Base-by-base conservation (phyloP, 1,140 invertebrate species). In the Aphelinus atriplicis region DNA sequence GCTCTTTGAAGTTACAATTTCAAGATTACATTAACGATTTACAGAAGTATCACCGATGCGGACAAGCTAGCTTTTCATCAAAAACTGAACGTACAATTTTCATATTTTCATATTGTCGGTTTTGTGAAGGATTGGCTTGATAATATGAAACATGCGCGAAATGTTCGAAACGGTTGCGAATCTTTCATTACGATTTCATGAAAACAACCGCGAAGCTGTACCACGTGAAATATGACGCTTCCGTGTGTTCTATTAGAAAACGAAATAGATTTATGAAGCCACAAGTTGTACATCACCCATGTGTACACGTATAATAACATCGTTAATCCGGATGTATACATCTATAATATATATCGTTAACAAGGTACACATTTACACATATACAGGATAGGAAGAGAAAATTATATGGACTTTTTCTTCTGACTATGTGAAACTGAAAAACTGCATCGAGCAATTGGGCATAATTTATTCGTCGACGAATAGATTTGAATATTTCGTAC, bases 281-380 rank as follows among this genome's bases (percentile, higher is more conserved):
- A 58, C 71, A 71, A 77, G 77, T 47, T 51, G 71, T 76, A 73
- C 67, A 78, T 77, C 58, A 65, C 70, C 69, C 74, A 69, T 76
- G 73, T 64, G 76, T 76, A 67, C 69, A 57, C 74, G 78, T 75
- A 81, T 76, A 78, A 76, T 75, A 73, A 62, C 70, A 78, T 73
- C n/a, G 55, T 72, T 65, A 53, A 72, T 1, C n/a, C 26, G 64
- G 42, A 73, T 58, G 55, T 58, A 58, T 71, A 76, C 64, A 68
- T 71, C 65, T 71, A 58, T 73, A 74, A 57, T 9, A 61, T 4
- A 65, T 50, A 65, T 50, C 71, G 66, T 46, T 55, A 57, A 43
- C 55, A 26, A 63, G 48, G 71, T 66, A 66, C 48, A 56, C 51
- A 67, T 58, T 48, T 76, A 51, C 7, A 75, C 56, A 72, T 72